Percentiles rank a stretch among this genome's conserved stretches.
Conservation (phyloP, 2,113 vertebrate species). For the Synodontis membranacea region DNA sequence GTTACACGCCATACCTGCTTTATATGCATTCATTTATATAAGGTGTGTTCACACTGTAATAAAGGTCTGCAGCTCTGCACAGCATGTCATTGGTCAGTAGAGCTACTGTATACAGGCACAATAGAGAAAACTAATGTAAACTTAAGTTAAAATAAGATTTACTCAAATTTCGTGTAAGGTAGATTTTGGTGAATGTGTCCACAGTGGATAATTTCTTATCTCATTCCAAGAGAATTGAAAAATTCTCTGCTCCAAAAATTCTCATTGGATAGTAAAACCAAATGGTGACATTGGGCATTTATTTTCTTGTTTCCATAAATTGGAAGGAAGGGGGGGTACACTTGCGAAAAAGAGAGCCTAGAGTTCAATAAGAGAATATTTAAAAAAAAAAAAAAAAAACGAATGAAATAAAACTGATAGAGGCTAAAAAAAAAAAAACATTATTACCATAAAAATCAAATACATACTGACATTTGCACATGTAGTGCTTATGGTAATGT, state of each 20-base stretch:
- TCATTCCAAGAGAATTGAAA: not conserved
- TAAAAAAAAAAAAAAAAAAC: no score
- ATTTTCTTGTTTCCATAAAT: not conserved
- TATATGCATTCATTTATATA: slow-evolving; percentile 49
- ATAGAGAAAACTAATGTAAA: slow-evolving; percentile 65
- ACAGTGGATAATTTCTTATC: no score
- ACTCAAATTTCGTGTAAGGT: not conserved
- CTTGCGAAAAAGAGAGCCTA: not conserved
- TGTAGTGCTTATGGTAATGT: not conserved
- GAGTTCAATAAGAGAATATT: not conserved
- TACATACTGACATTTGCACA: not conserved
- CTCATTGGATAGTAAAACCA: slow-evolving; percentile 13
- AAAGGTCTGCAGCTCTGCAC: slow-evolving; percentile 61
- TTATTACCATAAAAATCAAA: not conserved
- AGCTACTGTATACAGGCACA: slow-evolving; percentile 71
- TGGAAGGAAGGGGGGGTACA: not conserved
- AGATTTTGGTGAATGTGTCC: not conserved
- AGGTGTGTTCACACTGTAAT: slow-evolving; percentile 57
- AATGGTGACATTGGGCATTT: not conserved
- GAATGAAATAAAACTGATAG: not conserved
- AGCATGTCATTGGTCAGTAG: slow-evolving; percentile 55
- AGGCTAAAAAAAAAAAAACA: no score
- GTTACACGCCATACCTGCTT: slow-evolving; percentile 49
- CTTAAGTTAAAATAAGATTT: slow-evolving; percentile 54
- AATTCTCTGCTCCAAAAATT: slow-evolving; percentile 31